Conservation (phyloP, 2,797 vertebrate genomes). For the Paedocypris micromegethes region DNA sequence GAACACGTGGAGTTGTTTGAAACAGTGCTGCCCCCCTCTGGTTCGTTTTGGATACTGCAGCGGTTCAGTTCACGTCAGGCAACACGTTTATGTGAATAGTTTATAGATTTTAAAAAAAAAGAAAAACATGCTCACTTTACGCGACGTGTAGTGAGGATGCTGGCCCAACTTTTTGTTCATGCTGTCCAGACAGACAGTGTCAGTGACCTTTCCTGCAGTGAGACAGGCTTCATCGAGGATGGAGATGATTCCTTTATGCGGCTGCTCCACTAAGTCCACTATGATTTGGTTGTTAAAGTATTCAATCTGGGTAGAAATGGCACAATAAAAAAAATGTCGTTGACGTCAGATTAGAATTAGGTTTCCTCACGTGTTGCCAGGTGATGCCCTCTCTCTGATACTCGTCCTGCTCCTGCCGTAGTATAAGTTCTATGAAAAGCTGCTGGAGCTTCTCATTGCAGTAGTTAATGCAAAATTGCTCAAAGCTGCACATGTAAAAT, state of each 20-base stretch:
- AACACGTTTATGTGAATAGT: too few relatives aligned
- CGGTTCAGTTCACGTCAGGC: background rate
- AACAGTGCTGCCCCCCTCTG: conserved; percentile 55
- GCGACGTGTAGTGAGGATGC: conserved; percentile 86
- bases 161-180: conserved; percentile 80
- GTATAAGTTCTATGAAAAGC: conserved; percentile 80
- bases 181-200: conserved; percentile 79
- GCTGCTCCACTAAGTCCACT: conserved; percentile 85
- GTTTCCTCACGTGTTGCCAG: conserved; percentile 78
- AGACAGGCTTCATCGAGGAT: conserved; percentile 87
- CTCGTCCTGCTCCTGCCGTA: conserved; percentile 84
- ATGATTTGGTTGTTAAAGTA: conserved; percentile 93
- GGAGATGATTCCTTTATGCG: conserved; percentile 81
- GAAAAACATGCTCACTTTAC: conserved; percentile 70
- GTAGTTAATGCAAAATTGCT: conserved; percentile 85
- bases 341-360: background rate
- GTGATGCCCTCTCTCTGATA: conserved; percentile 83
- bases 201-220: conserved; percentile 76
- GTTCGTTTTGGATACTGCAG: conserved; percentile 41
- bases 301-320: conserved; percentile 69
- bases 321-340: too few relatives aligned
- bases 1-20: background rate
- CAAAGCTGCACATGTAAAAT: conserved; percentile 70
- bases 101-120: too few relatives aligned
- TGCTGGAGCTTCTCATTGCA: conserved; percentile 84